phyloP scores from a whole-genome alignment of 2,888 invertebrate species.

The Ectemnius cavifrons region DNA sequence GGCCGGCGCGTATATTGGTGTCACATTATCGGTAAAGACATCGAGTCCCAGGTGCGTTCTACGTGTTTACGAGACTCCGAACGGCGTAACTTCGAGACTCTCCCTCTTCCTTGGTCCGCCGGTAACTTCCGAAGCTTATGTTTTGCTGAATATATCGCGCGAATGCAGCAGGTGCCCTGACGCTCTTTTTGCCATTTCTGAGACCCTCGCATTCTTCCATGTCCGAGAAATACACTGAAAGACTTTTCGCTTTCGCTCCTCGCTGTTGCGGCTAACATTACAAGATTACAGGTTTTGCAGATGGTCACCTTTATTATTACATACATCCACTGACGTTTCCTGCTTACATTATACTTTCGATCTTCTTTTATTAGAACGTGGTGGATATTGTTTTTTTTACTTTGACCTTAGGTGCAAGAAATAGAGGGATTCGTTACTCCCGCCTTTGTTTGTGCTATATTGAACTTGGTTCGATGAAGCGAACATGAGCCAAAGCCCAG shows the following conservation, averaged over 20 bases:
- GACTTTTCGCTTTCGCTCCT: background rate
- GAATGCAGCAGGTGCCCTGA: slow-evolving; percentile 63
- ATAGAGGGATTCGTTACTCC: background rate
- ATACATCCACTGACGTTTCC: too few species aligned
- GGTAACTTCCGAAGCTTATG: slow-evolving; percentile 67
- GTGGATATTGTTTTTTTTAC: too few species aligned
- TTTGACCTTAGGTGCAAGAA: background rate
- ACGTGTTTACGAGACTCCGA: slow-evolving; percentile 74
- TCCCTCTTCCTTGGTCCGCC: slow-evolving; percentile 42
- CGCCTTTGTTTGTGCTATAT: slow-evolving; percentile 32
- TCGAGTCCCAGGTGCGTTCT: slow-evolving; percentile 72
- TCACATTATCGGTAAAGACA: slow-evolving; percentile 72
- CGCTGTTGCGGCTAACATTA: too few species aligned
- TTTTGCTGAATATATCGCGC: slow-evolving; percentile 64
- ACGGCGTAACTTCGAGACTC: slow-evolving; percentile 61
- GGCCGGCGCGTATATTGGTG: slow-evolving; percentile 59
- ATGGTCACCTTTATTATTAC: too few species aligned
- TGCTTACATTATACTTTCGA: too few species aligned
- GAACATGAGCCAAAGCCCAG: slow-evolving; percentile 16
- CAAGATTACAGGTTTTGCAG: too few species aligned
- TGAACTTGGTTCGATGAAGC: slow-evolving; percentile 15
- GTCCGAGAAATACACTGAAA: background rate
- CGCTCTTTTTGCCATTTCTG: slow-evolving; percentile 36
- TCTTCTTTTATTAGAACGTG: too few species aligned
- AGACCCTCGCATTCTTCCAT: background rate